phyloP scores from a whole-genome alignment of 2,888 invertebrate species.

The Panopea generosa region DNA sequence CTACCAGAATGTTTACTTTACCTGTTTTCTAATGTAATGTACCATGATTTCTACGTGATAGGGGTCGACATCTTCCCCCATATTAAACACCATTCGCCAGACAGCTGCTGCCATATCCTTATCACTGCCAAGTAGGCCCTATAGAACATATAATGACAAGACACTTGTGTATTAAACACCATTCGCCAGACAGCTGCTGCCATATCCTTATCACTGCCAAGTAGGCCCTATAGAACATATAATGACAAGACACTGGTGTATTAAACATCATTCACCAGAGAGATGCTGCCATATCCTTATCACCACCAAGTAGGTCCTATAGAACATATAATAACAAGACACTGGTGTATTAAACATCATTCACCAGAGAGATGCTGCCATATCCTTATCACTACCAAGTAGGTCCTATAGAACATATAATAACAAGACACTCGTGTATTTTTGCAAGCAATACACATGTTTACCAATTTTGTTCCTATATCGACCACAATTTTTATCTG shows the following conservation, averaged over 20 bases:
- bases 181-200: constrained; percentile 24
- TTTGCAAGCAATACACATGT: too few species aligned
- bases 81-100: constrained; percentile 15
- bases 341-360: constrained; percentile 4
- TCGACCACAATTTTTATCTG: too few species aligned
- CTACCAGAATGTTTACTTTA: too few species aligned
- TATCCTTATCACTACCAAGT: constrained; percentile 4
- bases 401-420: constrained; percentile 13
- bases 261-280: constrained; percentile 20
- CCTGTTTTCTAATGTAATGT: constrained; percentile 24
- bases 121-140: constrained; percentile 18
- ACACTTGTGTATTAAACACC: neutral
- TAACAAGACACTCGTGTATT: neutral
- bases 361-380: constrained; percentile 27
- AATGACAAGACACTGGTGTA: neutral
- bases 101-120: constrained; percentile 17
- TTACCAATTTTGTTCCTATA: too few species aligned
- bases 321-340: neutral
- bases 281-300: constrained; percentile 17
- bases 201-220: constrained; percentile 8
- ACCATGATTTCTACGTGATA: constrained; percentile 23
- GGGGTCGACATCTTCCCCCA: constrained; percentile 11
- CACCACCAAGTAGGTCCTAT: constrained; percentile 12
- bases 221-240: constrained; percentile 15
- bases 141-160: neutral